Evolutionary conservation across 2,888 invertebrate species (phyloP), one percentile per base, ranked within the genome.

Genomic region (Acanthosepion esculentum): DNA sequence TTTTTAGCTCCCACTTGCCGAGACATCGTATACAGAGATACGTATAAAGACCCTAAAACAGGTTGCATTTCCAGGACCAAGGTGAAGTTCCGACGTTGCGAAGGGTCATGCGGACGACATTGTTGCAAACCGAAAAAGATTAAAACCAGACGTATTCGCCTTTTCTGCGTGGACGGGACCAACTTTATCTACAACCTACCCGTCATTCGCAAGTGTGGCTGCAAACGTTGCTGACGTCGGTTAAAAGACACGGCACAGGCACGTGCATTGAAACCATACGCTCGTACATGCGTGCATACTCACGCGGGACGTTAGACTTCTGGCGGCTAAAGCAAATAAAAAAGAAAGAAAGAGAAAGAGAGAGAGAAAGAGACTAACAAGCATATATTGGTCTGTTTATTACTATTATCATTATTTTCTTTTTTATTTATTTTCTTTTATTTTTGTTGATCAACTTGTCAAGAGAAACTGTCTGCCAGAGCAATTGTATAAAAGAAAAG

Each of bases 121-220:
- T 99, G 99, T 98, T 99, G 99, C 97, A 98, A 98, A 95, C 99
- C 99, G 6, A 98, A 99, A 97, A 99, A 99, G 98, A 99, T 99
- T 96, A 99, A 99, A 98, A 98, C 99, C 97, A 98, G 99, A 98
- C 99, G 99, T 98, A 99, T 99, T 96, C 98, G 99, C 96, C 98
- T 99, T 96, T 98, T 99, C 96, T 99, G 99, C 98, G 95, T 96
- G 96, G 99, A 99, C 97, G 99, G 99, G 96, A 98, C 98, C 95
- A 98, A 99, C 95, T 99, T 99, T 98, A 99, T 99, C 98, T 99
- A 99, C 98, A 99, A 99, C 97, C 98, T 99, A 97, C 99, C 99
- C 97, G 98, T 99, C 97, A 99, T 99, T 97, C 98, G 99, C 97
- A 99, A 99, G 98, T 99, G 99, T 98, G 99, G 99, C 96, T 99